These are phyloP conservation scores for Botrylloides violaceus DNA, from an alignment of 23 tunicate genomes.

Conservation along the genomic window DNA sequence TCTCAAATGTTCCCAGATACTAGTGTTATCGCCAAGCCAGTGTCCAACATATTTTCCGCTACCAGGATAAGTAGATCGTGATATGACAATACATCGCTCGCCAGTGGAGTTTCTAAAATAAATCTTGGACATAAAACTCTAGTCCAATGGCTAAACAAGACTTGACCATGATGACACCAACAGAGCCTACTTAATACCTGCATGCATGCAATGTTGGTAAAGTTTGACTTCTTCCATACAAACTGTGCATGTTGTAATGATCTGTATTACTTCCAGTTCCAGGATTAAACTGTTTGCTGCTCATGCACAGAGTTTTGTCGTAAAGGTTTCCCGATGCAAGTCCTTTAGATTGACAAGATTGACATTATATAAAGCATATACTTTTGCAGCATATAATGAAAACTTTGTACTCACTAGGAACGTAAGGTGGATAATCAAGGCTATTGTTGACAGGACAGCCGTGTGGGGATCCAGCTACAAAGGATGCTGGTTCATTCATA, in stretches of 20 bases:
- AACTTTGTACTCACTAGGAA: conserved; percentile 44
- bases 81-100: conserved; percentile 88
- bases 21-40: conserved; percentile 96
- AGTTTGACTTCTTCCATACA: conserved; percentile 87
- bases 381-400: background rate
- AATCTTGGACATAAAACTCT: background rate
- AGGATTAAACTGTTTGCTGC: conserved; percentile 55
- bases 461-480: conserved; percentile 78
- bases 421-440: conserved; percentile 65
- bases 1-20: conserved; percentile 72
- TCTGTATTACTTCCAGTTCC: conserved; percentile 21
- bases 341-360: background rate
- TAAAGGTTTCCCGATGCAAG: conserved; percentile 29
- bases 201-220: conserved; percentile 83
- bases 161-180: background rate
- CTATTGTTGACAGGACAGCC: conserved; percentile 58
- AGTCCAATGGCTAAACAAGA: background rate
- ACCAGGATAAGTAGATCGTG: conserved; percentile 93
- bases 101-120: conserved; percentile 77
- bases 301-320: conserved; percentile 95
- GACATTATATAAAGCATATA: background rate
- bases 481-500: conserved; percentile 99
- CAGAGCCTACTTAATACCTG: conserved; percentile 53
- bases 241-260: conserved; percentile 99
- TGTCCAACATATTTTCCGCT: conserved; percentile 92